phyloP scores from a whole-genome alignment of 2,888 invertebrate genomes.

The Polylopha cassiicola region DNA sequence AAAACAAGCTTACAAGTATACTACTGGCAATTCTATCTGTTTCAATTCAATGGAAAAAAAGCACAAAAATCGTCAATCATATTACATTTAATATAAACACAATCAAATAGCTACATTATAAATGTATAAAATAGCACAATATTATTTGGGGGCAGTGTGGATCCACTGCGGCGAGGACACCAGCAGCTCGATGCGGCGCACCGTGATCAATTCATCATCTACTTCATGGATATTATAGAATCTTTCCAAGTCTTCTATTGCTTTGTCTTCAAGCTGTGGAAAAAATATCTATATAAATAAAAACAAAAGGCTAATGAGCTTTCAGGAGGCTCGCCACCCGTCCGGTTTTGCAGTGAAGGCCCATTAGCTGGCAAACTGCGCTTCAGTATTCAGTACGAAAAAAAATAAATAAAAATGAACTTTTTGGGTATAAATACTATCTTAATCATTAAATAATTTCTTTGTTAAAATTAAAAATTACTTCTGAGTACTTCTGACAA shows the following conservation, averaged over 20 bases:
- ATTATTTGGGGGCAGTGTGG: constrained; percentile 61
- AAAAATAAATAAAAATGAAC: background rate
- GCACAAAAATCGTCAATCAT: too few species aligned
- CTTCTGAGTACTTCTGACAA: too few species aligned
- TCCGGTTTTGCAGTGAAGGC: too few species aligned
- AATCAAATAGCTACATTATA: constrained; percentile 11
- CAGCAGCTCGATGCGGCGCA: constrained; percentile 79
- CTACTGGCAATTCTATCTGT: too few species aligned
- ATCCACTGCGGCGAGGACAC: constrained; percentile 80
- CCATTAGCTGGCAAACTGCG: too few species aligned
- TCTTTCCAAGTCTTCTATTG: constrained; percentile 85
- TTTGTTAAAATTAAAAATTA: too few species aligned
- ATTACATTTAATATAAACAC: constrained; percentile 14
- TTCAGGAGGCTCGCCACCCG: too few species aligned
- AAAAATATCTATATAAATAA: too few species aligned
- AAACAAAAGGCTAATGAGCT: too few species aligned
- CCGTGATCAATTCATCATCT: constrained; percentile 84
- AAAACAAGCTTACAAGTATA: too few species aligned
- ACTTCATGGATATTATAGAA: constrained; percentile 85
- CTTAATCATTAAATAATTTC: constrained; percentile 2
- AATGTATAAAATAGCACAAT: constrained; percentile 50
- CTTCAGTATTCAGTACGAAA: too few species aligned
- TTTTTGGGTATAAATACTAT: background rate
- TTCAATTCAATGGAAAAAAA: too few species aligned
- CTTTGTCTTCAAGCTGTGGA: constrained; percentile 88